Conservation (phyloP, 2,113 vertebrate species). For the Motacilla tschutschensis region DNA sequence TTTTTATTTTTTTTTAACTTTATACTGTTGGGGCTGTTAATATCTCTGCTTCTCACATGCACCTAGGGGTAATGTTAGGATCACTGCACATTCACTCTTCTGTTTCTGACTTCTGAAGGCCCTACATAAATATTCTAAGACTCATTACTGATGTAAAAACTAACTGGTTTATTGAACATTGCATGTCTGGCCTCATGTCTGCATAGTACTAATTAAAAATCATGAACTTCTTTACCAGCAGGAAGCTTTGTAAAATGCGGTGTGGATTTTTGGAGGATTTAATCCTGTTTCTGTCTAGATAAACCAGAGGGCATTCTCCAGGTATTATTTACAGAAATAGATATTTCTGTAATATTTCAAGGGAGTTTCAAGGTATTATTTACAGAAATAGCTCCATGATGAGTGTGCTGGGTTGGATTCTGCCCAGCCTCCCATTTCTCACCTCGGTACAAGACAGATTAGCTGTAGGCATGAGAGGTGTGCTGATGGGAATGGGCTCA, state of each 20-base stretch:
- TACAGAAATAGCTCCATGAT: not conserved
- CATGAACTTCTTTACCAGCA: slow-evolving; percentile 46
- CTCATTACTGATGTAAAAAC: slow-evolving; percentile 65
- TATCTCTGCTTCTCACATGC: slow-evolving; percentile 16
- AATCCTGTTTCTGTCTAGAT: not conserved
- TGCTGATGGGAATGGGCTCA: not conserved
- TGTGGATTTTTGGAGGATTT: slow-evolving; percentile 46
- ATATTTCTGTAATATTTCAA: too few species aligned
- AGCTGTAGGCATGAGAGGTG: not conserved
- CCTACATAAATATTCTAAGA: slow-evolving; percentile 63
- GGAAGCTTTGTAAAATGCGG: slow-evolving; percentile 27
- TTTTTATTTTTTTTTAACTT: not conserved
- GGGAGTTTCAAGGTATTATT: not conserved
- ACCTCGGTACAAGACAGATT: not conserved
- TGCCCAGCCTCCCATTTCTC: not conserved
- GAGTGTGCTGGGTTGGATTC: not conserved
- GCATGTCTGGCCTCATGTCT: slow-evolving; percentile 60
- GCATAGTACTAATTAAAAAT: slow-evolving; percentile 65
- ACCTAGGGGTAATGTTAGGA: slow-evolving; percentile 46
- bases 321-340: not conserved
- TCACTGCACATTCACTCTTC: slow-evolving; percentile 32
- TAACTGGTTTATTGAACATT: slow-evolving; percentile 67
- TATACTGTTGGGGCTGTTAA: slow-evolving; percentile 11
- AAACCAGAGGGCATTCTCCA: not conserved
- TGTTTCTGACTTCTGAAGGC: slow-evolving; percentile 55